Evolutionary conservation across 1,140 invertebrate genomes (phyloP), one percentile per base, ranked within the genome.

Genomic region (Diorhabda sublineata): DNA sequence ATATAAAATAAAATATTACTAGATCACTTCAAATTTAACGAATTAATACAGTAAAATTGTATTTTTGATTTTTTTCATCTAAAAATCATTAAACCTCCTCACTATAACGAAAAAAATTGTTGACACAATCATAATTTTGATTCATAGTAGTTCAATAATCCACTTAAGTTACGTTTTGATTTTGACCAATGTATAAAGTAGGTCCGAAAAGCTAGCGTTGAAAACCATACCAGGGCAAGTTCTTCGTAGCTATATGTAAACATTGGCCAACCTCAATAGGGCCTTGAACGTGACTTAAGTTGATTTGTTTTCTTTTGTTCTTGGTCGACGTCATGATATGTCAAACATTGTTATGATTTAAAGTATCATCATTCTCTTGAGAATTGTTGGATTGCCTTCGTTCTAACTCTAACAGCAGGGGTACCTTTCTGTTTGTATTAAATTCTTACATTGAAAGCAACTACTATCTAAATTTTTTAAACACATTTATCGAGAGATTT

Each of bases 201-300:
- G 47, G 47, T 52, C n/a, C 47, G n/a, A 52, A 52, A 8, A 52
- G 47, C 47, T 52, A 52, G 47, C 47, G n/a, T 8, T 52, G 47
- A 6, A 52, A 52, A 52, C 6, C 47, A 8, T 8, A 8, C 47
- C 47, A 52, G 6, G 2, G 3, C 47, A 52, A 52, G 47, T n/a
- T 52, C n/a, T 52, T 52, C n/a, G 47, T 4, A 6, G 47, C 47
- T 52, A 26, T 4, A n/a, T 52, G 6, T 8, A 52, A 41, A 43
- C 6, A 8, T 43, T 26, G 45, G 42, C 26, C 58, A 58, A 74
- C 70, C 70, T 70, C 73, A 72, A 72, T 74, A 72, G 73, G 73
- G 73, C 73, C 73, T 74, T 70, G 44, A 70, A 72, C 70, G 47
- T 64, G 62, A 69, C 67, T 73, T 70, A 71, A 72, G 61, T 64